phyloP scores from a whole-genome alignment of 2,888 invertebrate species.

The Tenthredo scrophulariae region DNA sequence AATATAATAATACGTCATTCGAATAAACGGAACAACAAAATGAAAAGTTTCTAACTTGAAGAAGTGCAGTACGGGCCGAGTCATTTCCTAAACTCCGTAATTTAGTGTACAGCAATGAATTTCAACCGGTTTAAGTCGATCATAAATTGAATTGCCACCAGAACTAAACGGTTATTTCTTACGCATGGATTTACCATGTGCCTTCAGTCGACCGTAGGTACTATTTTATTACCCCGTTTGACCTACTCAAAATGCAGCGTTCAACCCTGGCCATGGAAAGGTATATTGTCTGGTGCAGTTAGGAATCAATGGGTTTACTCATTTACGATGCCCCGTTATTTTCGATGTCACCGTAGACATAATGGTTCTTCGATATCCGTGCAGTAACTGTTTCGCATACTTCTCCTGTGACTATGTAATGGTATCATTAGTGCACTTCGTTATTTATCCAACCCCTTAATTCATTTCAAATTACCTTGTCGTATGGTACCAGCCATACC shows the following conservation, averaged over 20 bases:
- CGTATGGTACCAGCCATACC: background rate
- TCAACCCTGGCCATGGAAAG: constrained; percentile 21
- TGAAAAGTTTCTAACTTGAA: background rate
- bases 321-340: constrained; percentile 63
- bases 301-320: constrained; percentile 58
- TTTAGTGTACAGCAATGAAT: constrained; percentile 14
- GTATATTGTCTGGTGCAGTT: constrained; percentile 37
- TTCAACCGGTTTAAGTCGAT: constrained; percentile 33
- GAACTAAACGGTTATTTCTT: constrained; percentile 29
- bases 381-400: constrained; percentile 67
- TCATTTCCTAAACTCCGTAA: background rate
- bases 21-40: background rate
- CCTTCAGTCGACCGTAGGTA: background rate
- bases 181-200: constrained; percentile 11
- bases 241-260: constrained; percentile 14
- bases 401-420: constrained; percentile 56
- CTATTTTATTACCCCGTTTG: constrained; percentile 40
- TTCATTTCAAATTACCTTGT: constrained; percentile 45
- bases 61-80: background rate
- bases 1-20: background rate
- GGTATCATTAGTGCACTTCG: constrained; percentile 46
- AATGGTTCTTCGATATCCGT: constrained; percentile 70
- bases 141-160: constrained; percentile 40
- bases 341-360: constrained; percentile 57
- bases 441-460: constrained; percentile 46